Conservation (phyloP, 2,888 invertebrate genomes). For the Melanargia galathea region DNA sequence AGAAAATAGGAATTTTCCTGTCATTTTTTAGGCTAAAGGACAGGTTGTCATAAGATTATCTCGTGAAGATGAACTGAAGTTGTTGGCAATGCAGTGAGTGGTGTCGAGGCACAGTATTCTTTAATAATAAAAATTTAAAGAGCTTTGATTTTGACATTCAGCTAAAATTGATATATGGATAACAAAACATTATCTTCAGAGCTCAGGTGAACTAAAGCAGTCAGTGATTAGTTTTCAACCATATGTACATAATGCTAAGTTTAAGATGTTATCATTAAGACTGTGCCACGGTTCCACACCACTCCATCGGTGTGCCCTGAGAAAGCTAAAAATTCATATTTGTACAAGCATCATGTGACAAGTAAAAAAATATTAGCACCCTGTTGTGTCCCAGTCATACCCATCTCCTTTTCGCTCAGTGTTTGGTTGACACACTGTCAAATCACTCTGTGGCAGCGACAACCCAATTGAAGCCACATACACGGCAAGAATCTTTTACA, state of each 20-base stretch:
- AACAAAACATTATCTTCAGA: no score
- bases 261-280: no score
- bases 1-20: conserved; percentile 43
- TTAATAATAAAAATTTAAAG: no score
- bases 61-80: conserved; percentile 52
- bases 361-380: conserved; percentile 62
- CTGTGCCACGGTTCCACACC: no score
- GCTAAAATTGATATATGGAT: no score
- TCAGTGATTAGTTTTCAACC: no score
- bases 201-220: no score
- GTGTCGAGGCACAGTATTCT: no score
- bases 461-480: conserved; percentile 78
- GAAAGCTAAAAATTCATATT: conserved; percentile 48
- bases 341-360: conserved; percentile 55
- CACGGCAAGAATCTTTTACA: conserved; percentile 77
- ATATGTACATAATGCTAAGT: no score
- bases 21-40: conserved; percentile 41
- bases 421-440: conserved; percentile 57
- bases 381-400: conserved; percentile 74
- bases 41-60: conserved; percentile 45
- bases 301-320: no score
- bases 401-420: conserved; percentile 64
- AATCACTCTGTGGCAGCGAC: conserved; percentile 74
- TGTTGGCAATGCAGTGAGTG: no score
- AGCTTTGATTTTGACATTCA: no score